These are phyloP conservation scores for Drosophila sulfurigaster DNA, from an alignment of 1,140 invertebrate genomes.

Conservation along the genomic window DNA sequence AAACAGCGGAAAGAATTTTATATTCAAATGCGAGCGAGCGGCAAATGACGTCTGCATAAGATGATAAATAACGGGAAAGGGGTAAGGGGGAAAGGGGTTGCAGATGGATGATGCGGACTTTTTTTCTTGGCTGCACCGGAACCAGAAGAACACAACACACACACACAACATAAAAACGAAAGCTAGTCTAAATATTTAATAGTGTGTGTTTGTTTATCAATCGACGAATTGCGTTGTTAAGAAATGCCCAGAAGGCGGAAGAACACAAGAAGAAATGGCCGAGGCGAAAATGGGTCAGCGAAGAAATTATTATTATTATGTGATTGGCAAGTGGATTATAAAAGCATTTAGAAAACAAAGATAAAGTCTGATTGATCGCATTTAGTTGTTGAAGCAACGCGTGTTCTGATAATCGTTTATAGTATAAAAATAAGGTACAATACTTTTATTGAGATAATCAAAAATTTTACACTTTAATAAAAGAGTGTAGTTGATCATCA, in stretches of 20 bases:
- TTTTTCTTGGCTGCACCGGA: slow-evolving; percentile 20
- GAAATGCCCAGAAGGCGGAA: slow-evolving; percentile 40
- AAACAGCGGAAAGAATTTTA: slow-evolving; percentile 19
- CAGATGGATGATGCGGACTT: not conserved
- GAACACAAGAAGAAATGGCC: slow-evolving; percentile 10
- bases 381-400: slow-evolving; percentile 2
- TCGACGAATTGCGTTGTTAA: slow-evolving; percentile 43
- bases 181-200: slow-evolving; percentile 52
- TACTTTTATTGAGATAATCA: not conserved
- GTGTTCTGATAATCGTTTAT: not conserved
- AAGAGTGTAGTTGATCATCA: too few species aligned
- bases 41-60: slow-evolving; percentile 16
- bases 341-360: slow-evolving; percentile 8
- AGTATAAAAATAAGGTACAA: not conserved
- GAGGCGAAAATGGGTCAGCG: slow-evolving; percentile 21
- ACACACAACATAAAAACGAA: slow-evolving; percentile 36
- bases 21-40: slow-evolving; percentile 6
- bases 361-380: slow-evolving; percentile 33
- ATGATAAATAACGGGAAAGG: slow-evolving; percentile 7
- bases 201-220: slow-evolving; percentile 44
- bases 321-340: slow-evolving; percentile 42
- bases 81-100: not conserved
- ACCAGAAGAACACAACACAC: slow-evolving; percentile 5
- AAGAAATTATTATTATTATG: slow-evolving; percentile 10
- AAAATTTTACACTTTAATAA: too few species aligned